These are phyloP conservation scores for Polymixis lichenea DNA, from an alignment of 2,888 invertebrate species.

Conservation along the genomic window DNA sequence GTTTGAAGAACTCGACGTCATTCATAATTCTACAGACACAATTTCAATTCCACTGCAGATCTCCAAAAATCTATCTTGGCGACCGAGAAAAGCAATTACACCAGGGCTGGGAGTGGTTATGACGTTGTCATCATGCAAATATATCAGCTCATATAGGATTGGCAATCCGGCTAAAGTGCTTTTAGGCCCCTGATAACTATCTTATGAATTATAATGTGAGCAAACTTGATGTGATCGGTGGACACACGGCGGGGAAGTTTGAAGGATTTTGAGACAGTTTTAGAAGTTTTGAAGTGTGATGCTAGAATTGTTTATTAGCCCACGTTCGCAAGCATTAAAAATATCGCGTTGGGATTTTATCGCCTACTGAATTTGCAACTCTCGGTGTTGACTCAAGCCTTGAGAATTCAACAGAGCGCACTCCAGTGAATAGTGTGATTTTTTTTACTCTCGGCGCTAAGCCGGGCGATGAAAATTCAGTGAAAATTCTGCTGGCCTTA, in stretches of 20 bases:
- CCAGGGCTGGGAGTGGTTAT: constrained; percentile 73
- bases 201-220: constrained; percentile 81
- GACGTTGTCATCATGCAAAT: constrained; percentile 82
- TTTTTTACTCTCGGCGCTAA: too few species aligned
- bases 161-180: constrained; percentile 83
- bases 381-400: too few species aligned
- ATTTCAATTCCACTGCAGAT: constrained; percentile 49
- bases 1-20: too few species aligned
- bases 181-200: constrained; percentile 81
- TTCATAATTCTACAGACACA: background rate
- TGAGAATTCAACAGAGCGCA: too few species aligned
- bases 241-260: constrained; percentile 59
- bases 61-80: constrained; percentile 72
- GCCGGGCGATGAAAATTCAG: too few species aligned
- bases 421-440: too few species aligned
- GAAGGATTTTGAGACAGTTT: constrained; percentile 10
- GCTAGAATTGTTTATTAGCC: background rate
- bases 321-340: too few species aligned
- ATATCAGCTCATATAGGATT: constrained; percentile 75
- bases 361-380: too few species aligned
- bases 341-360: too few species aligned
- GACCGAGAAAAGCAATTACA: constrained; percentile 78
- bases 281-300: background rate
- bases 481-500: too few species aligned
- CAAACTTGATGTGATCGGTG: constrained; percentile 60